Evolutionary conservation across 1,140 invertebrate genomes (phyloP), one percentile per base, ranked within the genome.

Genomic region (Drosophila sulfurigaster): DNA sequence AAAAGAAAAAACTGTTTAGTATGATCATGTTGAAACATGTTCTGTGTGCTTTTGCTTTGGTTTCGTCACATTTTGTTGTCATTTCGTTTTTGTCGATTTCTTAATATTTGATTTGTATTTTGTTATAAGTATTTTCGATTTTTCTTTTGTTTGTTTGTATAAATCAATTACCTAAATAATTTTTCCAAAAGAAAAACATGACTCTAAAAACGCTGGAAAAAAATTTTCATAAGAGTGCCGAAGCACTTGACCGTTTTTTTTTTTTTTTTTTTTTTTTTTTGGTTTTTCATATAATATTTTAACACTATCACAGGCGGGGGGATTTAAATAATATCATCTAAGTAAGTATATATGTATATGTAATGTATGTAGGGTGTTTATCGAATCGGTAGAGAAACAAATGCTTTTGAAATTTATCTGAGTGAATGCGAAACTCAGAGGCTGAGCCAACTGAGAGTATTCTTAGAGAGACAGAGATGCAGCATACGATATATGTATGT

Each of bases 271-370:
- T 16, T 16, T 16, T 1, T 3, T 30, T 52, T 28, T 11, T n/a
- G 15, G 7, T 25, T 48, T 35, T 10, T 41, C 35, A 38, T 74
- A 62, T 38, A 67, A 79, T 64, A 63, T 81, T 60, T 86, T 66
- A 87, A 76, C 78, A 87, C 79, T 87, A 87, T 87, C 82, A 87
- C 82, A 87, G 82, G 82, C 82, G 63, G 82, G 79, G 85, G 67
- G 62, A 58, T 54, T 45, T 63, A 35, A 66, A 72, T 38, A 69
- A 69, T 63, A 69, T 70, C 48, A 13, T 69, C 28, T 59, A 67
- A 45, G 16, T 67, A 35, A 45, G 56, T 69, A 32, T 28, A 25
- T 46, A 8, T 52, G 16, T 56, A 11, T 56, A 16, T 68, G 41
- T 54, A 25, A 35, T 32, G 7, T 20, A 25, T n/a, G 54, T 51